phyloP scores from a whole-genome alignment of 2,888 invertebrate genomes.

The Cataglyphis livida region DNA sequence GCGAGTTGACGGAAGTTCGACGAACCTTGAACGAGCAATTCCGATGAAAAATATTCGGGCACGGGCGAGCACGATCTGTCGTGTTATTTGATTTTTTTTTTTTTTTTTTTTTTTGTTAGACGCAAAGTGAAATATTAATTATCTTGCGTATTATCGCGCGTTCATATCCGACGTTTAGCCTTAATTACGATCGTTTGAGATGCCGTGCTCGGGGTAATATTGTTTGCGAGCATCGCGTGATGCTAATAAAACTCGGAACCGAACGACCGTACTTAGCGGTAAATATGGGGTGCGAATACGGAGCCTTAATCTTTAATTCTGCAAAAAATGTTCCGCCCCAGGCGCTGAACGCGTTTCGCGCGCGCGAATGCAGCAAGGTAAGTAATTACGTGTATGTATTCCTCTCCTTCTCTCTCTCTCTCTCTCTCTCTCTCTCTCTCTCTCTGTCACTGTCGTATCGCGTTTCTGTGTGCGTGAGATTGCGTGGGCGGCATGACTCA shows the following conservation, averaged over 20 bases:
- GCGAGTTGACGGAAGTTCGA: slow-evolving; percentile 61
- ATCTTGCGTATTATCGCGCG: neutral
- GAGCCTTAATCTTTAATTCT: slow-evolving; percentile 48
- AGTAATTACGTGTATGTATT: slow-evolving; percentile 57
- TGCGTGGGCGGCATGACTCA: slow-evolving; percentile 82
- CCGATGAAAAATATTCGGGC: neutral
- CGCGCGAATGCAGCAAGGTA: slow-evolving; percentile 73
- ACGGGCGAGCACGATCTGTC: neutral
- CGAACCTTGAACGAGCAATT: slow-evolving; percentile 54
- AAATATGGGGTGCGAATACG: slow-evolving; percentile 42
- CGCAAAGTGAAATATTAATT: slow-evolving; percentile 4
- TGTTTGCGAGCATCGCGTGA: slow-evolving; percentile 16
- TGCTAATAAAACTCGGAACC: slow-evolving; percentile 29
- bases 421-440: neutral
- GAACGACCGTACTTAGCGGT: slow-evolving; percentile 28
- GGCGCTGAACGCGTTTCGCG: slow-evolving; percentile 63
- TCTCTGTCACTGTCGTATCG: slow-evolving; percentile 10
- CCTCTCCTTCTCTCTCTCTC: neutral
- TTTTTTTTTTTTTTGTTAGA: neutral
- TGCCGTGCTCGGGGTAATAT: slow-evolving; percentile 1
- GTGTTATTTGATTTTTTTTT: neutral
- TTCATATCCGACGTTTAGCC: slow-evolving; percentile 20
- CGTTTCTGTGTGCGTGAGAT: slow-evolving; percentile 67
- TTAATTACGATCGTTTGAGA: slow-evolving; percentile 36
- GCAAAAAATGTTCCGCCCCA: slow-evolving; percentile 63